phyloP scores from a whole-genome alignment of 2,797 vertebrate genomes.

The Eulemur mongoz region DNA sequence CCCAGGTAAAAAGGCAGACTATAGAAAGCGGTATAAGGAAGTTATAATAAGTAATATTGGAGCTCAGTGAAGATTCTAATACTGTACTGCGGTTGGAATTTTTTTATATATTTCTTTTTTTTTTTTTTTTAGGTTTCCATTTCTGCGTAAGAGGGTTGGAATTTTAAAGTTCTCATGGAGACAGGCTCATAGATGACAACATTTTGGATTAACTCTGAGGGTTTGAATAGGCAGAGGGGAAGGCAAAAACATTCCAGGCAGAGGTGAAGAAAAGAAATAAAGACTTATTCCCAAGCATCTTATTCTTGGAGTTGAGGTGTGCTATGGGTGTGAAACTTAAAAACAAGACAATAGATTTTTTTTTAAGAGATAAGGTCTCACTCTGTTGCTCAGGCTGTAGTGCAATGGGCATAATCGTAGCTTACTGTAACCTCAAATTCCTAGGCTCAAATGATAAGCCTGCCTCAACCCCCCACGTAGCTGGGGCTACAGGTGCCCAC shows the following conservation, averaged over 20 bases:
- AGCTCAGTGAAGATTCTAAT: neutral
- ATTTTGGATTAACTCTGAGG: neutral
- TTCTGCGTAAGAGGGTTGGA: neutral
- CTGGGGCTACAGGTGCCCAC: neutral
- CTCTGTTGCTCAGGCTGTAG: neutral
- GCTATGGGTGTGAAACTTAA: neutral
- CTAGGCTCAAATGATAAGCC: neutral
- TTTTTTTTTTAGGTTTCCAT: neutral
- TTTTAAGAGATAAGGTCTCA: neutral
- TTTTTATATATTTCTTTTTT: neutral
- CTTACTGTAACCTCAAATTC: neutral
- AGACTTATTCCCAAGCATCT: neutral
- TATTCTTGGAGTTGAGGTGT: neutral
- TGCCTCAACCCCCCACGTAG: neutral
- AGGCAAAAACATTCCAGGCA: neutral
- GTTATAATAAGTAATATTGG: neutral
- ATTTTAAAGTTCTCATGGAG: neutral
- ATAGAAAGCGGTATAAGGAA: neutral
- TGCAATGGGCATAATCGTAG: neutral
- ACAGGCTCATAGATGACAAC: neutral
- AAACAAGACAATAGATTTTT: neutral
- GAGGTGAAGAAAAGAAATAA: neutral
- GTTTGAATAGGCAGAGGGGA: neutral
- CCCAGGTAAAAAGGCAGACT: neutral
- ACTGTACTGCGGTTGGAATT: neutral